Percentiles rank a stretch among this genome's conserved stretches.
Conservation (phyloP, 2,113 vertebrate species). For the Corvus hawaiiensis region DNA sequence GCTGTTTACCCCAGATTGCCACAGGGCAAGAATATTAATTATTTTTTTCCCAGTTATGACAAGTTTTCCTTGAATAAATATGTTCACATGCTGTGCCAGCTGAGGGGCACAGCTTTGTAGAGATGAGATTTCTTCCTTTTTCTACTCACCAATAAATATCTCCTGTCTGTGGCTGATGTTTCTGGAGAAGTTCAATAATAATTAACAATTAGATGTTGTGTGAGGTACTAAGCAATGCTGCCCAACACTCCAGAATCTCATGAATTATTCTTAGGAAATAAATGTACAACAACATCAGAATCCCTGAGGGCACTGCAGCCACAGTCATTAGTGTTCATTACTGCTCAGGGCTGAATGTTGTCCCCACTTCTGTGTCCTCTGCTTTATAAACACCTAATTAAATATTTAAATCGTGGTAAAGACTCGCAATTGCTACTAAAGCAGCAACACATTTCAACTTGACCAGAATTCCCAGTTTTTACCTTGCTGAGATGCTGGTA, state of each 20-base stretch:
- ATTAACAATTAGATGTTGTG: background rate
- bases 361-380: background rate
- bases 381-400: background rate
- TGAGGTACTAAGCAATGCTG: background rate
- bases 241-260: background rate
- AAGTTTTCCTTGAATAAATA: background rate
- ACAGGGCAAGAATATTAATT: background rate
- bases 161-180: background rate
- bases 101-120: background rate
- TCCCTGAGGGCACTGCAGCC: background rate
- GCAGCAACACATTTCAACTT: background rate
- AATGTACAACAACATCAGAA: background rate
- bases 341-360: background rate
- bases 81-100: background rate
- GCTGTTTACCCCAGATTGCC: background rate
- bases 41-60: background rate
- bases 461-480: background rate
- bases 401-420: background rate
- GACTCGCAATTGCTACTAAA: background rate
- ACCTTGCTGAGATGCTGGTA: background rate
- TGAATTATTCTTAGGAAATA: slow-evolving; percentile 2
- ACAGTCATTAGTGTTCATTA: background rate
- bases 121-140: background rate
- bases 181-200: background rate
- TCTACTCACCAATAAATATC: background rate